phyloP scores from a whole-genome alignment of 2,797 vertebrate species.

The Salarias fasciatus region DNA sequence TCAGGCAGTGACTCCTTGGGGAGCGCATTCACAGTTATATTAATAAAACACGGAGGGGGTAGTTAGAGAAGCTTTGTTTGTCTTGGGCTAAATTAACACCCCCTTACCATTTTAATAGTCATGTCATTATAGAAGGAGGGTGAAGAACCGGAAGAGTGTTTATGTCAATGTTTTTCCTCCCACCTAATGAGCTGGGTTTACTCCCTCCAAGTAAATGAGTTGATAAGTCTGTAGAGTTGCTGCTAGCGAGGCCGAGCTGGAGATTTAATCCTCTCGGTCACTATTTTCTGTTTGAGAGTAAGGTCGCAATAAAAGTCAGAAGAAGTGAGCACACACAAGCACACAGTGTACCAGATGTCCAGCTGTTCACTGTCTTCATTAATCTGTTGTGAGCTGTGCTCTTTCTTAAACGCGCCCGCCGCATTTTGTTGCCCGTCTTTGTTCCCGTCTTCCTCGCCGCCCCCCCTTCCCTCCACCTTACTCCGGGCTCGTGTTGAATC shows the following conservation, averaged over 20 bases:
- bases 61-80: constrained; percentile 72
- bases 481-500: constrained; percentile 57
- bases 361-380: constrained; percentile 71
- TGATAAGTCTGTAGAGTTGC: constrained; percentile 29
- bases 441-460: constrained; percentile 36
- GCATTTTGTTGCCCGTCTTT: constrained; percentile 62
- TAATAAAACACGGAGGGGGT: constrained; percentile 70
- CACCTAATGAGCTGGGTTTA: constrained; percentile 57
- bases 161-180: constrained; percentile 58
- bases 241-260: constrained; percentile 14
- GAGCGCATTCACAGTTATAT: constrained; percentile 68
- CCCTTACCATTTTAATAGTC: constrained; percentile 58
- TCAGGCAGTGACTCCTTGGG: constrained; percentile 59
- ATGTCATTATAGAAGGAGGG: constrained; percentile 61
- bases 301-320: too few species aligned
- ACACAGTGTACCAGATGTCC: too few species aligned
- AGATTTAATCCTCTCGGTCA: too few species aligned
- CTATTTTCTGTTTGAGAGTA: too few species aligned
- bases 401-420: constrained; percentile 22
- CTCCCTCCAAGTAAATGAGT: constrained; percentile 47
- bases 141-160: constrained; percentile 53
- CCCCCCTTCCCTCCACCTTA: constrained; percentile 52
- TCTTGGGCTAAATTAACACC: constrained; percentile 72
- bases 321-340: too few species aligned
- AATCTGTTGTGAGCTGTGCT: constrained; percentile 41